These are phyloP conservation scores for Apocheima hispidaria DNA, from an alignment of 2,888 invertebrate genomes.

Conservation along the genomic window DNA sequence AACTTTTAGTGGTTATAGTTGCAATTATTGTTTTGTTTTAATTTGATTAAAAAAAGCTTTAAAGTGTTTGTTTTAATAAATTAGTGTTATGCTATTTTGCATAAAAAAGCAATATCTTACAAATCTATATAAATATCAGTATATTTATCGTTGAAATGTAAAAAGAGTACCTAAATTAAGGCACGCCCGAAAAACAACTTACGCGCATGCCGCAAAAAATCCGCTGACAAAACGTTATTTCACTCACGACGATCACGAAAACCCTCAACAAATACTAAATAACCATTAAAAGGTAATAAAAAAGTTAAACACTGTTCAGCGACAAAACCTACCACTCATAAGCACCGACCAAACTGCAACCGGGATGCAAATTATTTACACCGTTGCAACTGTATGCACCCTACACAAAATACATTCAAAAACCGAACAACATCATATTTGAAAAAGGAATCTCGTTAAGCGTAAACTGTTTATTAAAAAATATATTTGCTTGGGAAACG, in stretches of 20 bases:
- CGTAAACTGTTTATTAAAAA: constrained; percentile 57
- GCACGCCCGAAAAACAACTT: constrained; percentile 44
- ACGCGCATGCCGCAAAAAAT: constrained; percentile 47
- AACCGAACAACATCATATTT: constrained; percentile 30
- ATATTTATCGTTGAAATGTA: constrained; percentile 1
- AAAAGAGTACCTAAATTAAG: constrained; percentile 6
- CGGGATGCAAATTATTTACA: constrained; percentile 82
- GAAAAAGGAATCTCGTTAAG: constrained; percentile 32
- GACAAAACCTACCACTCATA: constrained; percentile 78
- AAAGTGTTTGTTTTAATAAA: background rate
- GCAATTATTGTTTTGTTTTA: too few species aligned
- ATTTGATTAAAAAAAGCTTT: background rate
- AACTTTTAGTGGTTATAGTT: constrained; percentile 18
- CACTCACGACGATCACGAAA: constrained; percentile 62
- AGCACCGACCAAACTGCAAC: constrained; percentile 76
- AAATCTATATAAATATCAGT: constrained; percentile 1
- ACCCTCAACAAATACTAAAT: constrained; percentile 57
- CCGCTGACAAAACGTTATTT: constrained; percentile 53
- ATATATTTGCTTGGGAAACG: constrained; percentile 70
- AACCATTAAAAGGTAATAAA: constrained; percentile 63
- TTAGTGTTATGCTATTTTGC: background rate
- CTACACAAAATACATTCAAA: constrained; percentile 49
- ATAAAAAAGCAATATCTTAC: constrained; percentile 22
- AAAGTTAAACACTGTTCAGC: constrained; percentile 76
- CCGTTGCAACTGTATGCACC: constrained; percentile 74